Conservation (phyloP, 2,113 vertebrate species). For the Coregonus clupeaformis region DNA sequence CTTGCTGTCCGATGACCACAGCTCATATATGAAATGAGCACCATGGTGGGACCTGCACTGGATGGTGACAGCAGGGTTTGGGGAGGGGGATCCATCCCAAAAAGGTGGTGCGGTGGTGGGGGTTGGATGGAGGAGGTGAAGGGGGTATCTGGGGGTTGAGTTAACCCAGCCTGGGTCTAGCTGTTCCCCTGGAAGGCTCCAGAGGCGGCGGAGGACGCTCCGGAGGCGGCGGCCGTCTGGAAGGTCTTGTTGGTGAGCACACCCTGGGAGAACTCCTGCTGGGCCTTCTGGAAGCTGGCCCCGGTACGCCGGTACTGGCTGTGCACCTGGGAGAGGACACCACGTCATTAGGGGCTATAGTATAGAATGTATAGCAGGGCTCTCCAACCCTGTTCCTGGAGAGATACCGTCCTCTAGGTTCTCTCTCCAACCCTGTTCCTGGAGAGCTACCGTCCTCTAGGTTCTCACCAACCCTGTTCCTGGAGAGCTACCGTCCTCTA, state of each 20-base stretch:
- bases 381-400: no score
- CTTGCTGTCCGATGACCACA: neutral
- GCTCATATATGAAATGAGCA: neutral
- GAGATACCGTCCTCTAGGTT: no score
- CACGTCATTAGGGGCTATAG: neutral
- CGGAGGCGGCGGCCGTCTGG: conserved; percentile 75
- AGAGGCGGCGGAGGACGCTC: conserved; percentile 80
- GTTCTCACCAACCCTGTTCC: no score
- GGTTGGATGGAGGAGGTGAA: neutral
- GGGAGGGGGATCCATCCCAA: neutral
- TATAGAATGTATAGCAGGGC: no score
- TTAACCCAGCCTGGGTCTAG: conserved; percentile 45
- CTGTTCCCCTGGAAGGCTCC: conserved; percentile 77
- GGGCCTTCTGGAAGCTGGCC: conserved; percentile 94
- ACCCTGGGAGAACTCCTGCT: conserved; percentile 94
- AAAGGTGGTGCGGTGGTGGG: neutral
- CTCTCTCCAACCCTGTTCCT: no score
- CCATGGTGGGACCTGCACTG: no score
- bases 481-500: no score
- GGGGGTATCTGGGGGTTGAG: neutral
- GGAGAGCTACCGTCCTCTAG: no score
- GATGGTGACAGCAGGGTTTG: conserved; percentile 1
- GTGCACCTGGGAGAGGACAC: conserved; percentile 78
- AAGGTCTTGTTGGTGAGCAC: conserved; percentile 86
- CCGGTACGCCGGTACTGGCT: conserved; percentile 87